These are phyloP conservation scores for Zosterops pallidus DNA, from an alignment of 2,113 vertebrate species.

Conservation along the genomic window DNA sequence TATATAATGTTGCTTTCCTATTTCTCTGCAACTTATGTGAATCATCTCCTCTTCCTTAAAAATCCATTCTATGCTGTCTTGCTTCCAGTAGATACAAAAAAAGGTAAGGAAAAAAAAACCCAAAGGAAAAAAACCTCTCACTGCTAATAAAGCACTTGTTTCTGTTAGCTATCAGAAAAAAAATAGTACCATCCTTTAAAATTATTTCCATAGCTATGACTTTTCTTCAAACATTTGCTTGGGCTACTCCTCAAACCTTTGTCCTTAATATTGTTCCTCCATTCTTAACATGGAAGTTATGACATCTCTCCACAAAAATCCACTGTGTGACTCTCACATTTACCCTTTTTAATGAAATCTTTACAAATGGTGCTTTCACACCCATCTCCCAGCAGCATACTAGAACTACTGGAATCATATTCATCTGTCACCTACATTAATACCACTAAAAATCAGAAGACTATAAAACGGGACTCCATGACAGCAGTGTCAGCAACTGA, in stretches of 20 bases:
- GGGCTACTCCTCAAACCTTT: background rate
- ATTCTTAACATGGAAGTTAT: background rate
- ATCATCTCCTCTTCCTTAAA: background rate
- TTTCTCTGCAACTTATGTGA: background rate
- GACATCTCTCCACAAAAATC: background rate
- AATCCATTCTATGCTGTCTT: background rate
- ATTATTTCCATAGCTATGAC: background rate
- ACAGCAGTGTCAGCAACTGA: background rate
- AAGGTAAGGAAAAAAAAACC: rapidly evolving
- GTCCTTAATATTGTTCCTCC: background rate
- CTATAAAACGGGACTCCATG: background rate
- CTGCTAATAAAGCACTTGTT: background rate
- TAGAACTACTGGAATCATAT: background rate
- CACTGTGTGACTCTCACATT: background rate
- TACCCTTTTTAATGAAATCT: background rate
- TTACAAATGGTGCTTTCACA: background rate
- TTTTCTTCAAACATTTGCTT: background rate
- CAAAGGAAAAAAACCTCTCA: too few relatives aligned
- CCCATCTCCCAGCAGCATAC: background rate
- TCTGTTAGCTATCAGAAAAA: background rate
- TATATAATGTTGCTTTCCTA: background rate
- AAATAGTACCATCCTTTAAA: background rate
- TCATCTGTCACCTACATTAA: background rate
- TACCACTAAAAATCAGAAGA: background rate
- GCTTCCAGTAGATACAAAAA: background rate